Percentiles rank a stretch among this genome's conserved stretches.
These are phyloP conservation scores for Eulimnadia texana DNA, from an alignment of 1,140 invertebrate genomes.

Conservation along the genomic window DNA sequence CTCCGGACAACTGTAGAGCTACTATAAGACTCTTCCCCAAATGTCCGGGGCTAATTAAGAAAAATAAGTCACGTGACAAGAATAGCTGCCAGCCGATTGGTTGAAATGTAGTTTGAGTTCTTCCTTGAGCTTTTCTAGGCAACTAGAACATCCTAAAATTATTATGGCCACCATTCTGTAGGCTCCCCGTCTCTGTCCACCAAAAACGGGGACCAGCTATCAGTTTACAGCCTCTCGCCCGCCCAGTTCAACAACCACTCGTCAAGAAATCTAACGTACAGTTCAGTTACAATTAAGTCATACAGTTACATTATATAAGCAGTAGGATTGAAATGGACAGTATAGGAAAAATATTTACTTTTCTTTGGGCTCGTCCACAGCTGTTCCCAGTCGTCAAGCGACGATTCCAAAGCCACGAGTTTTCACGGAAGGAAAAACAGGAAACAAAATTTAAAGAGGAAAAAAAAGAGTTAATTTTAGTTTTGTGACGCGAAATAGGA, in stretches of 20 bases:
- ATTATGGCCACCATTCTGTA: neutral
- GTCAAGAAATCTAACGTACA: too few relatives aligned
- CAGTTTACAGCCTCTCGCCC: too few relatives aligned
- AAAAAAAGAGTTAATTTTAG: too few relatives aligned
- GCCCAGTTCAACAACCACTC: too few relatives aligned
- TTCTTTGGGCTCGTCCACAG: slow-evolving; percentile 65
- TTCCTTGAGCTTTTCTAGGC: neutral
- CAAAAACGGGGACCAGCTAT: too few relatives aligned
- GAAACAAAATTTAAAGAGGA: too few relatives aligned
- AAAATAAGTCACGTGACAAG: neutral
- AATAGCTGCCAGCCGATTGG: neutral
- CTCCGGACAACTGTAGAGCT: neutral
- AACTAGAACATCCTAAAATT: neutral
- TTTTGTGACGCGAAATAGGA: neutral
- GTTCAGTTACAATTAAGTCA: too few relatives aligned
- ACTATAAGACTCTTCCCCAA: neutral
- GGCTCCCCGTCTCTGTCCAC: too few relatives aligned
- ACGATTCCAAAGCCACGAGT: neutral
- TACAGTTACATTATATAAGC: too few relatives aligned
- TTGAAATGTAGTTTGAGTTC: neutral
- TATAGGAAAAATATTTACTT: slow-evolving; percentile 59
- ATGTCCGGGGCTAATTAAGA: neutral
- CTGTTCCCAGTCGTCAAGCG: slow-evolving; percentile 38
- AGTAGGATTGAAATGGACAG: too few relatives aligned
- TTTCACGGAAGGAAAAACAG: neutral